Base-by-base conservation (phyloP, 1,140 invertebrate species). In the Ceratina australensis region DNA sequence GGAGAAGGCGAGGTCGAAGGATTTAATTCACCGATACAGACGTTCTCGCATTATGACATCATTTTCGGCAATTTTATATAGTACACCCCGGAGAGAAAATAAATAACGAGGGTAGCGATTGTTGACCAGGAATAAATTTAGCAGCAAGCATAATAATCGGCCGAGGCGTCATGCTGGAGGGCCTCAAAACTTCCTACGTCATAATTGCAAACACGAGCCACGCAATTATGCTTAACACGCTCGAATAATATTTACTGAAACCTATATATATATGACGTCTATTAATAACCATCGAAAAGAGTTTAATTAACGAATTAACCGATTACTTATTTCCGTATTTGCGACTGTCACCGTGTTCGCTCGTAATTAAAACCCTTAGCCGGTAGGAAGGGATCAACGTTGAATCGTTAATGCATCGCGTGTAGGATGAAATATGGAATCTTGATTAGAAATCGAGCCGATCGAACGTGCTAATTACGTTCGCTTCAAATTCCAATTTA, bases 61-160 rank as follows among this genome's bases (percentile, higher is more conserved):
- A 1, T 65, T 74, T 47, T n/a, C 12, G 16, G 0, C 22, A 54
- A 57, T 52, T 74, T 57, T 18, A 22, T 59, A 50, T 24, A n/a
- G n/a, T n/a, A n/a, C n/a, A n/a, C n/a, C 10, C 68, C 33, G 8
- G 2, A 3, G 18, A 5, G 13, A 8, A 59, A 57, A 75, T 67
- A 59, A 68, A 68, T 26, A 56, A 22, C 50, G 20, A 15, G 5
- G 16, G 8, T 28, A 12, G n/a, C 18, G 33, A 67, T 59, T 59
- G 33, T 67, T 49, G 52, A 20, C n/a, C 3, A 59, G 54, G 60
- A 2, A 24, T 60, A 69, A 76, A 76, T 67, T 75, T 75, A 75
- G 64, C n/a, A 20, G 15, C 8, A 67, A 57, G 72, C 57, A 75
- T 68, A 68, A 76, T 69, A 69, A 76, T 69, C 73, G 54, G 2